phyloP scores from a whole-genome alignment of 1,140 invertebrate species.

The Glossosoma conforme region DNA sequence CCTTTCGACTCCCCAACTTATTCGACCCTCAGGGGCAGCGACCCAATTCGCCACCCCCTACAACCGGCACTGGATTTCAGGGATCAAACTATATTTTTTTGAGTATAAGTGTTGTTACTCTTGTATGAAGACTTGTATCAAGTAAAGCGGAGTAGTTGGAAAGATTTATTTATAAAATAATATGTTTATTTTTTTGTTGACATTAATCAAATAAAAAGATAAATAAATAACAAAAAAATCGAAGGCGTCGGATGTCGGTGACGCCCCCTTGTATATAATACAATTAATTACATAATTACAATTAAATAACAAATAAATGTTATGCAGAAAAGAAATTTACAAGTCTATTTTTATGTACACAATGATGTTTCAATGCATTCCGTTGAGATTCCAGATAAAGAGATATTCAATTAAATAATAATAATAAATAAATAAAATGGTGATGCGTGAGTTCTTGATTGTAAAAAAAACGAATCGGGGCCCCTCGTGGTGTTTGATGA shows the following conservation, averaged over 20 bases:
- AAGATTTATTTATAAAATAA: conserved; percentile 26
- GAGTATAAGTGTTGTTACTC: no score
- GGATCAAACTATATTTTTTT: no score
- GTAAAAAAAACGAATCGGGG: conserved; percentile 8
- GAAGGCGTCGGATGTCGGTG: conserved; percentile 9
- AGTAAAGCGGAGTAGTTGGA: no score
- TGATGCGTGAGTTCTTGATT: conserved; percentile 7
- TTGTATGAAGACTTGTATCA: no score
- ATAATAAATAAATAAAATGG: conserved; percentile 2
- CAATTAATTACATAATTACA: conserved; percentile 25
- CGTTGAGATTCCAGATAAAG: conserved; percentile 8
- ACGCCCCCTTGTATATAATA: conserved; percentile 15
- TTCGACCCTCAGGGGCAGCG: no score
- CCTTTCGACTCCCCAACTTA: no score
- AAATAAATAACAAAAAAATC: conserved; percentile 17
- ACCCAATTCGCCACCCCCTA: no score
- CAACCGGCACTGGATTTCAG: no score
- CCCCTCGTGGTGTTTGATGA: conserved; percentile 12
- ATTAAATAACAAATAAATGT: conserved; percentile 24
- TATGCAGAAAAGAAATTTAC: conserved; percentile 20
- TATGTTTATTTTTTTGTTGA: conserved; percentile 23
- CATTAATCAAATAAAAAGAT: conserved; percentile 21
- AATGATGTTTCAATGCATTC: conserved; percentile 16
- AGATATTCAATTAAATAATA: conserved; percentile 11
- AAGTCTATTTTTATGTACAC: conserved; percentile 23